These are phyloP conservation scores for Pristiophorus japonicus DNA, from an alignment of 2,113 vertebrate species.

Conservation along the genomic window DNA sequence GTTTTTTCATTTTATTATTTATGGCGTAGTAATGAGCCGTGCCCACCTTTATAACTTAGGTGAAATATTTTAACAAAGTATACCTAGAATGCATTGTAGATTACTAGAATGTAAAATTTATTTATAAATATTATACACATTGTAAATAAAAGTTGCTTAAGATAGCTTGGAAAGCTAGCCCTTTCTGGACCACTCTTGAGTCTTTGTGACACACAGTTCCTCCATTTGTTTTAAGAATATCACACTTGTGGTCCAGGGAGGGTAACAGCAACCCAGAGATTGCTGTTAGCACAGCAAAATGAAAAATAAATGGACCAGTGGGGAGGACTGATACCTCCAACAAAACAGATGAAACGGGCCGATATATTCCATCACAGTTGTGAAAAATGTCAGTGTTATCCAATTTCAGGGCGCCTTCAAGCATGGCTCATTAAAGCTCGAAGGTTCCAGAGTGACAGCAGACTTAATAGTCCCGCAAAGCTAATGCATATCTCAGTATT, in stretches of 20 bases:
- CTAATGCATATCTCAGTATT: neutral
- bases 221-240: neutral
- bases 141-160: slow-evolving; percentile 38
- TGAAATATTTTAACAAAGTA: slow-evolving; percentile 35
- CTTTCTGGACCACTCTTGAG: neutral
- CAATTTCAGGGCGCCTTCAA: neutral
- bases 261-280: neutral
- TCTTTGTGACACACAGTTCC: neutral
- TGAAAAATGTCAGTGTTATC: neutral
- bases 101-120: slow-evolving; percentile 38
- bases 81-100: slow-evolving; percentile 38
- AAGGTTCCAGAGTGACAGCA: too few species aligned
- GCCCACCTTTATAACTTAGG: slow-evolving; percentile 36
- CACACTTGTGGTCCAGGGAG: neutral
- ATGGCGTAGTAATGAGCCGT: slow-evolving; percentile 16
- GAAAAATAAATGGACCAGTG: neutral
- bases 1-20: slow-evolving; percentile 29
- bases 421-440: neutral
- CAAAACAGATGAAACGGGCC: neutral
- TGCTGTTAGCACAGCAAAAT: neutral
- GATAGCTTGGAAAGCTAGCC: slow-evolving; percentile 34
- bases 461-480: neutral
- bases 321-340: neutral
- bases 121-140: slow-evolving; percentile 38
- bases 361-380: neutral